Base-by-base conservation (phyloP, 2,888 invertebrate species). In the Elegia similella region DNA sequence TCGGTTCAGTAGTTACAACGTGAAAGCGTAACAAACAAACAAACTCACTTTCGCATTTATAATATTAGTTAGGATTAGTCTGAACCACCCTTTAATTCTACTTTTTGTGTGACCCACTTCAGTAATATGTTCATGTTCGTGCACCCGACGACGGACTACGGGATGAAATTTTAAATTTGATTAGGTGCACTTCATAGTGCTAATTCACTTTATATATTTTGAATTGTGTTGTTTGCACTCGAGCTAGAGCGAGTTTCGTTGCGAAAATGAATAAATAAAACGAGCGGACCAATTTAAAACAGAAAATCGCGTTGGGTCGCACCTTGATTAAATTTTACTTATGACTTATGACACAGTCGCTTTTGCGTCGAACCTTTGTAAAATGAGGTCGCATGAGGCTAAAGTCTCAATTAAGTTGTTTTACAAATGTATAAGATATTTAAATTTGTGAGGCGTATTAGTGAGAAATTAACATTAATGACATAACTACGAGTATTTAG, bases 81-180 rank as follows among this genome's bases (percentile, higher is more conserved):
- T 23, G 23, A 23, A 23, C 23, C 23, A 2, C 23, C 23, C 23
- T 23, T 23, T 46, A 32, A 16, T 32, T 55, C 44, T 23, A 7
- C 42, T 55, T 55, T 55, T 55, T 55, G 17, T 54, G 29, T 55
- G 54, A 55, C 46, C 54, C 34, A 46, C 16, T 46, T 55, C 6
- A 12, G 29, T 12, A 30, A 53, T 43, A 42, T 46, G 44, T 44
- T 44, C 43, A 6, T 54, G 30, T n/a, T 29, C 1, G 8, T 17
- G 23, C 38, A 52, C 10, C 13, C 13, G 30, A 44, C 53, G 16
- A 29, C 42, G 8, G 52, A 42, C 13, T 2, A 30, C 43, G 23
- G 12, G 30, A 56, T 42, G 30, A 13, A 48, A 38, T 17, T 52
- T 52, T 38, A 52, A 52, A 48, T 47, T 55, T 47, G 55, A 55